Conservation (phyloP, 2,888 invertebrate genomes). For the Chalcis sispes region DNA sequence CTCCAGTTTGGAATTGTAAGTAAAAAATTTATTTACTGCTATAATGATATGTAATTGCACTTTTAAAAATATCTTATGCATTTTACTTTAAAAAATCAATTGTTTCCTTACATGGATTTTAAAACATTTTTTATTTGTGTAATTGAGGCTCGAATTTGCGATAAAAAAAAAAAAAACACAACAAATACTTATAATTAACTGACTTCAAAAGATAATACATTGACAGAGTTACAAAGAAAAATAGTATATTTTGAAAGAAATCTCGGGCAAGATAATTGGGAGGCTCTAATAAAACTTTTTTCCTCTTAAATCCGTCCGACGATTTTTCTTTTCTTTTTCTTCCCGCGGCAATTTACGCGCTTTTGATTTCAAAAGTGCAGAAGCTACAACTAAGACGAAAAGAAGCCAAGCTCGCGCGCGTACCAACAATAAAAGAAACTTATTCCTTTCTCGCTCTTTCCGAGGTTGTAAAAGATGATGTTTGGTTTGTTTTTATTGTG, state of each 20-base stretch:
- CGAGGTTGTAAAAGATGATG: conserved; percentile 44
- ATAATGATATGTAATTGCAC: no score
- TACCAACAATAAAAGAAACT: conserved; percentile 44
- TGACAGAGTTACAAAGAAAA: conserved; percentile 15
- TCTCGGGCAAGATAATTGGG: conserved; percentile 23
- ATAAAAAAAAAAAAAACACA: no score
- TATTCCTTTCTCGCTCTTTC: conserved; percentile 1
- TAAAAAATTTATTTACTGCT: no score
- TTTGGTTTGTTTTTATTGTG: conserved; percentile 53
- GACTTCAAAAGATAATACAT: conserved; percentile 1
- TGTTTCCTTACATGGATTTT: no score
- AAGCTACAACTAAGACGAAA: conserved; percentile 19
- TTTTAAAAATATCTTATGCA: no score
- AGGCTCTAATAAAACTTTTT: conserved; percentile 41
- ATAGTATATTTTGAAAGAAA: conserved; percentile 2
- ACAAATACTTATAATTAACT: neutral
- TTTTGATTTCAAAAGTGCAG: conserved; percentile 50
- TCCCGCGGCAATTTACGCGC: conserved; percentile 49
- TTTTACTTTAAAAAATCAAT: no score
- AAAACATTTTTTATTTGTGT: no score
- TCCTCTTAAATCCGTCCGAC: neutral
- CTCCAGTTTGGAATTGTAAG: no score
- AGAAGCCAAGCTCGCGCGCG: neutral
- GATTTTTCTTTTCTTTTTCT: no score
- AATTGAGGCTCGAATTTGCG: no score